A percentile compares a stretch with the other conserved stretches of the same genome.
phyloP scores from a whole-genome alignment of 2,113 vertebrate species.

The Steatornis caripensis region DNA sequence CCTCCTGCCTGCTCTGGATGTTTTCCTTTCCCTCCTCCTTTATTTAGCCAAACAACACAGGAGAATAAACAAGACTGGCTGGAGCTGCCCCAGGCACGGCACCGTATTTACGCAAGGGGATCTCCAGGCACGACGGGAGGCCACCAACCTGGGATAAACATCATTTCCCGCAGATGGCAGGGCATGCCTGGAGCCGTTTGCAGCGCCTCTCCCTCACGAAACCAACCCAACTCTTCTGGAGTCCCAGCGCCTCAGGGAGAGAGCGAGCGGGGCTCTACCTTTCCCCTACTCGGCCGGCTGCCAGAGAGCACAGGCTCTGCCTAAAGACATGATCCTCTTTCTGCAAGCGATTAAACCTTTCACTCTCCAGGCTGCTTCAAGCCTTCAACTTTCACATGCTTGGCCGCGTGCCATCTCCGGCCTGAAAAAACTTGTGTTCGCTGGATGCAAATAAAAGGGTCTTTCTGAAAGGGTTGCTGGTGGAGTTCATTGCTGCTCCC shows the following conservation, averaged over 20 bases:
- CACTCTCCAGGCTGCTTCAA: constrained; percentile 1
- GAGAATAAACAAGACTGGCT: not conserved
- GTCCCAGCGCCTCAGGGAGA: not conserved
- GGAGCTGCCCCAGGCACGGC: not conserved
- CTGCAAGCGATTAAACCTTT: constrained; percentile 56
- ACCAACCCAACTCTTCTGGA: constrained; percentile 22
- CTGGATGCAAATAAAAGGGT: constrained; percentile 51
- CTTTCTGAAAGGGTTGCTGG: constrained; percentile 24
- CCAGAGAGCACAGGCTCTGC: not conserved
- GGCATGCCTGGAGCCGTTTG: not conserved
- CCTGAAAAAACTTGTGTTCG: not conserved
- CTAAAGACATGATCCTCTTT: constrained; percentile 17
- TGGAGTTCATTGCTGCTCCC: not conserved
- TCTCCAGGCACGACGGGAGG: not conserved
- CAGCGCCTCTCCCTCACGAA: not conserved
- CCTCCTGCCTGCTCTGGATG: not conserved
- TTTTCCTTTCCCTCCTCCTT: constrained; percentile 1
- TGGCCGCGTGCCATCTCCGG: constrained; percentile 28
- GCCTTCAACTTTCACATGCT: constrained; percentile 66
- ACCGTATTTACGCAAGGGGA: not conserved
- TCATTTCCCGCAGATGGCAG: not conserved
- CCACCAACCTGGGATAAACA: not conserved
- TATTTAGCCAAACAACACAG: not conserved
- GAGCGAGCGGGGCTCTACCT: not conserved
- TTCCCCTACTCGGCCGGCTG: constrained; percentile 49